Conservation (phyloP, 2,113 vertebrate genomes). For the Thalassarche chlororhynchos region DNA sequence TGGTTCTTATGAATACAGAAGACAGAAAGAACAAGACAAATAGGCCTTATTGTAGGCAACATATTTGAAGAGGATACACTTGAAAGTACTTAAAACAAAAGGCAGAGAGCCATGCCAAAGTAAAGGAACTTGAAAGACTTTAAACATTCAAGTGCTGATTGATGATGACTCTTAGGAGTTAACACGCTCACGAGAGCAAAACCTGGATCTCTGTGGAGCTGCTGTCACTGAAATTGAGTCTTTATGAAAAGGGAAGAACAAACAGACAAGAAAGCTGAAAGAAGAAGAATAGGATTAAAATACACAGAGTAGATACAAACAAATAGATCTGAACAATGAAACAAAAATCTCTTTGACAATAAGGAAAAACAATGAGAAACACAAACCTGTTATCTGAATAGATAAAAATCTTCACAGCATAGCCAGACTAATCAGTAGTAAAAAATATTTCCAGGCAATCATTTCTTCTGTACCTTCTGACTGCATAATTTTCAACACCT, state of each 20-base stretch:
- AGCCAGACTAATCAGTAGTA: background rate
- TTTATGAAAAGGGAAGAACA: background rate
- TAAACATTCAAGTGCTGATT: background rate
- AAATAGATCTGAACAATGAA: background rate
- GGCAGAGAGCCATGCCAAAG: background rate
- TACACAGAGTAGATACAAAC: background rate
- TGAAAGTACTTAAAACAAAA: conserved; percentile 47
- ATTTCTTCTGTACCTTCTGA: background rate
- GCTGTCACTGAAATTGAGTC: background rate
- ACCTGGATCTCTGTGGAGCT: background rate
- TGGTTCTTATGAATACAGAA: conserved; percentile 30
- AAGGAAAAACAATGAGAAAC: background rate
- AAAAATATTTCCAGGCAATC: background rate
- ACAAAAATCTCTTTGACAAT: background rate
- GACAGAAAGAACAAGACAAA: background rate
- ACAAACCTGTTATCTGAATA: background rate
- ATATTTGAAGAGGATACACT: conserved; percentile 8
- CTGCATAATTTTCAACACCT: background rate
- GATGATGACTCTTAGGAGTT: conserved; percentile 10
- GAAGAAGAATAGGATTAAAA: background rate
- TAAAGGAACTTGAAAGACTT: conserved; percentile 12
- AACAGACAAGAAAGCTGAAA: background rate
- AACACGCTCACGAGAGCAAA: background rate
- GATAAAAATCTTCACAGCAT: background rate
- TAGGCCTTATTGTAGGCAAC: background rate